phyloP scores from a whole-genome alignment of 2,113 vertebrate genomes.

The Pantherophis guttatus region DNA sequence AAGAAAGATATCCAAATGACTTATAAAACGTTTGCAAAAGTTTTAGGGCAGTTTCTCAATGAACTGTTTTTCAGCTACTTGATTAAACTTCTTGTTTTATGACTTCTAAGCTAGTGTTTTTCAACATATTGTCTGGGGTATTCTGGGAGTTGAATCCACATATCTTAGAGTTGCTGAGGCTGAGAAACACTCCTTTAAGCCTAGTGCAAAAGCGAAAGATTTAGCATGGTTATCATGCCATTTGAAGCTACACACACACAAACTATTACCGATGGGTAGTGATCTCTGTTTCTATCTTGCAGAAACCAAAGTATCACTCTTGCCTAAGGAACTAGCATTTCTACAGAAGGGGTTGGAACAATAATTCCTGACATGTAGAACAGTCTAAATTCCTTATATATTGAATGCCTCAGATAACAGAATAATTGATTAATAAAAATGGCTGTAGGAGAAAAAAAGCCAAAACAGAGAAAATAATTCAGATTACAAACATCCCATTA shows the following conservation, averaged over 20 bases:
- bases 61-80: neutral
- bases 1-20: neutral
- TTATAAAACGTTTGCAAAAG: neutral
- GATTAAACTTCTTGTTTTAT: neutral
- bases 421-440: neutral
- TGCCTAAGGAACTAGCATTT: neutral
- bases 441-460: neutral
- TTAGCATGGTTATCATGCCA: neutral
- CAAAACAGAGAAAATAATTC: neutral
- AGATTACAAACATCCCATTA: neutral
- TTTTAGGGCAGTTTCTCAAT: neutral
- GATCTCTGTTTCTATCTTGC: neutral
- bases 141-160: neutral
- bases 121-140: neutral
- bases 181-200: neutral
- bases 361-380: neutral
- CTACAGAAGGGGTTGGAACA: too few species aligned
- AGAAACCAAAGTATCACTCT: neutral
- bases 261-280: too few species aligned
- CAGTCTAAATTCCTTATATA: neutral
- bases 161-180: neutral
- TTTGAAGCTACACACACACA: too few species aligned
- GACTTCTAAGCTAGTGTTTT: neutral
- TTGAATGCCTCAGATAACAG: neutral
- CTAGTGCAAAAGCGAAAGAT: neutral